Evolutionary conservation across 2,888 invertebrate species (phyloP), one percentile per base, ranked within the genome.

Genomic region (Crematogaster levior): DNA sequence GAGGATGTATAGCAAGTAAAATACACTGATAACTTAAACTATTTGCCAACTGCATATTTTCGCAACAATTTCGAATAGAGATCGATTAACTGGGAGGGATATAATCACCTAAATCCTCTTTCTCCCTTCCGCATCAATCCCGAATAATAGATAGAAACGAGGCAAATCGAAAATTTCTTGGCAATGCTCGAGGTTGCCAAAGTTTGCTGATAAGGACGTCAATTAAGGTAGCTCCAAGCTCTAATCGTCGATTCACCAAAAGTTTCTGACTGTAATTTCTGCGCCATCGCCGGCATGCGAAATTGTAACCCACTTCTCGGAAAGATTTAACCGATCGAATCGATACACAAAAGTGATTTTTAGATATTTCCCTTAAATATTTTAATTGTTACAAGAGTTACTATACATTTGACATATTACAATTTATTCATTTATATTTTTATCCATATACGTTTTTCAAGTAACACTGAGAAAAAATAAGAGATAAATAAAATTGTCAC

Each of bases 191-290:
- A 75, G 72, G 79, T 85, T 82, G 81, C 80, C 66, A 68, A 87
- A 89, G 84, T 89, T 90, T 74, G 46, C 73, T 80, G 89, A 89
- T 88, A 89, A 86, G 88, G 79, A 82, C 37, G 34, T 80, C 83
- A 88, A 88, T 88, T 89, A 86, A 58, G 74, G 66, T 46, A 60
- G 60, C 46, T 30, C 56, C 53, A 48, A 81, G 40, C 87, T 88
- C 85, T 89, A 88, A 89, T 85, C 89, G 83, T 56, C 61, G 70
- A 82, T 89, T 86, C 85, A 75, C 58, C 70, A 60, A 86, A 92
- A 91, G 85, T 91, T 89, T 89, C 79, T 74, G 73, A 81, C 89
- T 90, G 86, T 88, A 91, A 92, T 91, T 90, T 91, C 85, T 66
- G 85, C 72, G 63, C 74, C 79, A 40, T 73, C 75, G 48, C 58